Conservation (phyloP, 2,797 vertebrate species). For the Lepilemur septentrionalis region DNA sequence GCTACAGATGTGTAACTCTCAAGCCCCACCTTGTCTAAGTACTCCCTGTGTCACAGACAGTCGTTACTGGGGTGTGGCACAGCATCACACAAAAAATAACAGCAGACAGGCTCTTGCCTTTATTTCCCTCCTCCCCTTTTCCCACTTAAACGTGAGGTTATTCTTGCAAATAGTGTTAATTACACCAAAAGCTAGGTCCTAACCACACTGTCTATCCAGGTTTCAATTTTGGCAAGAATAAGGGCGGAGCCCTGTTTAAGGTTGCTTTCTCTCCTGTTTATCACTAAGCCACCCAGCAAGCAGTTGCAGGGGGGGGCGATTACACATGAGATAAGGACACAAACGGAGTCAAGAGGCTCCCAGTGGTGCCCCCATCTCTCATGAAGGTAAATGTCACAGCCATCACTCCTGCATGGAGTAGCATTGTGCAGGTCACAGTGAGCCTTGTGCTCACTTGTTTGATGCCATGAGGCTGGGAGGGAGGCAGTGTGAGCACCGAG, state of each 20-base stretch:
- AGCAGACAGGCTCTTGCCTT: background rate
- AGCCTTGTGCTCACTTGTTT: background rate
- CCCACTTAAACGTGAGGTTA: background rate
- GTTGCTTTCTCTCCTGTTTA: background rate
- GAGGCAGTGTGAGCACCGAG: background rate
- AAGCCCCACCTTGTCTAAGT: background rate
- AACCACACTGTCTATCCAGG: background rate
- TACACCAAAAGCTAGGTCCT: background rate
- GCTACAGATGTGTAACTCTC: background rate
- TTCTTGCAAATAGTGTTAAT: background rate
- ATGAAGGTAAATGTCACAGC: background rate
- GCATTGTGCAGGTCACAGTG: background rate
- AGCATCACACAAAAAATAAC: background rate
- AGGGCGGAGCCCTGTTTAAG: background rate
- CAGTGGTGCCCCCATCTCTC: background rate
- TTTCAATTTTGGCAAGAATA: background rate
- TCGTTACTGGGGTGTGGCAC: background rate
- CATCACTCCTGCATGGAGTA: background rate
- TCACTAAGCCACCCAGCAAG: background rate
- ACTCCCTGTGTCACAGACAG: background rate
- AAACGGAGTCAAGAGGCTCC: background rate
- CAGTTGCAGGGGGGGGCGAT: too few relatives aligned
- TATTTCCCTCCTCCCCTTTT: background rate
- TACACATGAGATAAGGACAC: too few relatives aligned
- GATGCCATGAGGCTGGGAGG: background rate